Evolutionary conservation across 2,888 invertebrate genomes (phyloP).

Genomic region (Tenthredo mesomela): DNA sequence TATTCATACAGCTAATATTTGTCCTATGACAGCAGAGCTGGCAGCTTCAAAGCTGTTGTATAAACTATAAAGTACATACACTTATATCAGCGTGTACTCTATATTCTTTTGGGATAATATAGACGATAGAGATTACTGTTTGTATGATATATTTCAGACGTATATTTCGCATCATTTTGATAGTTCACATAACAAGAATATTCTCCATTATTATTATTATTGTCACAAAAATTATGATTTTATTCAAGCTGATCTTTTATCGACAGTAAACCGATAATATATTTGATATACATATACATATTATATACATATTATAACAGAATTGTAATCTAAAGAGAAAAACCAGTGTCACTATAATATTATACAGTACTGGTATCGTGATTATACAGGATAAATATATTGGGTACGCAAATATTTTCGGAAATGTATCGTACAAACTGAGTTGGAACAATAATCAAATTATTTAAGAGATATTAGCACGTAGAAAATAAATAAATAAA

Average conservation of each 20-base stretch:
- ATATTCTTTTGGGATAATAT: slow-evolving; percentile 46
- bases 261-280: slow-evolving; percentile 7
- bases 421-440: slow-evolving; percentile 55
- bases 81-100: slow-evolving; percentile 56
- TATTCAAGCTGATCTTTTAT: neutral
- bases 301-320: neutral
- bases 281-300: slow-evolving; percentile 11
- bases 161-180: neutral
- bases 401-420: neutral
- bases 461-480: slow-evolving; percentile 54
- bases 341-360: neutral
- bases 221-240: slow-evolving; percentile 7
- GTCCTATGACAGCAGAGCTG: slow-evolving; percentile 17
- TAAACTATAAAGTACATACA: slow-evolving; percentile 59
- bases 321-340: neutral
- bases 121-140: slow-evolving; percentile 53
- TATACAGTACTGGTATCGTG: neutral
- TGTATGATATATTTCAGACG: slow-evolving; percentile 56
- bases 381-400: neutral
- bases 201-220: neutral
- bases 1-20: slow-evolving; percentile 32
- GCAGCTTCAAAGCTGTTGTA: slow-evolving; percentile 60
- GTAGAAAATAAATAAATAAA: slow-evolving; percentile 34
- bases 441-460: slow-evolving; percentile 61
- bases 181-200: slow-evolving; percentile 3